Percentiles rank a stretch among this genome's conserved stretches.
Conservation (phyloP, 2,113 vertebrate genomes). For the Taxidea taxus region DNA sequence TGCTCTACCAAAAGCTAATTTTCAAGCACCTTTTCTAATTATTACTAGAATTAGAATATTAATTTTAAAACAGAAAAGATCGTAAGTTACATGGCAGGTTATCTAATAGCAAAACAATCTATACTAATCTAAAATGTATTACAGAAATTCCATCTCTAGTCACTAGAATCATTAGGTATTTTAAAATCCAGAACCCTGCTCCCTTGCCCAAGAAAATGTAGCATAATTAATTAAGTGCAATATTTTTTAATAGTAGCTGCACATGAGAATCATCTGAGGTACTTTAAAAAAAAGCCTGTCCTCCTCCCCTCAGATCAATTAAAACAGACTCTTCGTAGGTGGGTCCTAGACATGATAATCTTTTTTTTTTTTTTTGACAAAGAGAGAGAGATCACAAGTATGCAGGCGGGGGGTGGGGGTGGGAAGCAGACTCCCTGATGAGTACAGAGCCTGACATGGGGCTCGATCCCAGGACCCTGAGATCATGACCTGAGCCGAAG, state of each 20-base stretch:
- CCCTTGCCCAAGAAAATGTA: background rate
- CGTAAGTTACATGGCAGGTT: background rate
- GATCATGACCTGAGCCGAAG: too few species aligned
- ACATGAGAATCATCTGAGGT: background rate
- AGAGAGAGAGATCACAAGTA: too few species aligned
- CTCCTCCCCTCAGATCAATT: background rate
- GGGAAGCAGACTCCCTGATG: too few species aligned
- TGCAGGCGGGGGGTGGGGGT: too few species aligned
- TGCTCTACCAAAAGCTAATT: constrained; percentile 34
- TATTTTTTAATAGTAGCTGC: constrained; percentile 9
- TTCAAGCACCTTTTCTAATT: constrained; percentile 21
- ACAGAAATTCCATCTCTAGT: constrained; percentile 14
- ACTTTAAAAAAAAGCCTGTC: background rate
- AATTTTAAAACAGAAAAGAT: constrained; percentile 45
- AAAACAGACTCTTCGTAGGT: background rate
- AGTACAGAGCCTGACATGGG: too few species aligned
- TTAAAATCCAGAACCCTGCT: constrained; percentile 10
- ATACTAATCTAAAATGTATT: constrained; percentile 25
- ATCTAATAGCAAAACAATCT: constrained; percentile 41
- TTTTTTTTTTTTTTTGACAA: background rate
- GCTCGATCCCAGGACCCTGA: too few species aligned
- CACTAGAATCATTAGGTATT: background rate
- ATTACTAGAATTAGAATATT: constrained; percentile 45
- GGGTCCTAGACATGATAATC: background rate
- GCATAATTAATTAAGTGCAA: constrained; percentile 23